Evolutionary conservation across 2,113 vertebrate species (phyloP).

Genomic region (Vidua macroura): DNA sequence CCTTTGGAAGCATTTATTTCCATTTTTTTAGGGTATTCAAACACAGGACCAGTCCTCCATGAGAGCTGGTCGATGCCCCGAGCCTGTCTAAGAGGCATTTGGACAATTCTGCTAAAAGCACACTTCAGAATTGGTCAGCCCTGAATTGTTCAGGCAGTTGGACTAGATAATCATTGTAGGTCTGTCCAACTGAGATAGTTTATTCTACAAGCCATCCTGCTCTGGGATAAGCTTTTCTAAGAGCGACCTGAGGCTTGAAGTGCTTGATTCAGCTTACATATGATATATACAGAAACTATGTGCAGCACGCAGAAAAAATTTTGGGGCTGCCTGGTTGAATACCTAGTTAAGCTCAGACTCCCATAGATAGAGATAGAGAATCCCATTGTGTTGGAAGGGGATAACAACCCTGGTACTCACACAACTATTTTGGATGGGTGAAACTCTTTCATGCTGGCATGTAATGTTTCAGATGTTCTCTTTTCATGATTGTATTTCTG

Average conservation of each 20-base stretch:
- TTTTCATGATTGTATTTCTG: neutral
- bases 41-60: neutral
- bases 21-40: neutral
- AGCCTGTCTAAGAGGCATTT: neutral
- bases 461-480: neutral
- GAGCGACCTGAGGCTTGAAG: neutral
- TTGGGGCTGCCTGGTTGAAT: neutral
- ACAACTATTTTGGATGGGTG: neutral
- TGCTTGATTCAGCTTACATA: neutral
- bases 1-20: neutral
- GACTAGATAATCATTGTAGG: neutral
- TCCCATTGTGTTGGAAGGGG: neutral
- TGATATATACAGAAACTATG: neutral
- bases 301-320: neutral
- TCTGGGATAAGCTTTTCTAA: neutral
- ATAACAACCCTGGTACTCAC: neutral
- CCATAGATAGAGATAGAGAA: neutral
- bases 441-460: neutral
- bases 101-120: neutral
- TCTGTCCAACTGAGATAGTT: neutral
- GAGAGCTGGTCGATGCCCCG: rapidly evolving
- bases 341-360: neutral
- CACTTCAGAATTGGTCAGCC: neutral
- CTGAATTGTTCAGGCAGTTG: neutral
- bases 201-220: neutral